Conservation (phyloP, 2,113 vertebrate species). For the Oncorhynchus mykiss region DNA sequence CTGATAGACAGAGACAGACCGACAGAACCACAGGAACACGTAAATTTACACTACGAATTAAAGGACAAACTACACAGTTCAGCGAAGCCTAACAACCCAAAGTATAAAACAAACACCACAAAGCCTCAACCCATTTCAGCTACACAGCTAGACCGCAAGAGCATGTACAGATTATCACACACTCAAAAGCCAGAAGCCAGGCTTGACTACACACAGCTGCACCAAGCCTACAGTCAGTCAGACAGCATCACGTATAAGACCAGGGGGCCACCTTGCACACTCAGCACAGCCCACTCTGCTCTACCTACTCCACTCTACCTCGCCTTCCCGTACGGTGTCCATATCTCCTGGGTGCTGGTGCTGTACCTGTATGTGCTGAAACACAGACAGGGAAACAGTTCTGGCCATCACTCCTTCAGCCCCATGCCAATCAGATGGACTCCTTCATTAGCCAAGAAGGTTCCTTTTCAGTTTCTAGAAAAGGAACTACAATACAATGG, state of each 20-base stretch:
- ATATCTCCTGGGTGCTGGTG: conserved; percentile 55
- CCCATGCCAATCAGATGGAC: not conserved
- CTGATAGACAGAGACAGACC: conserved; percentile 11
- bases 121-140: not conserved
- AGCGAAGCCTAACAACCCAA: conserved; percentile 42
- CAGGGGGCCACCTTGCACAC: conserved; percentile 8
- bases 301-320: conserved; percentile 15
- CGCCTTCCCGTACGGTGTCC: conserved; percentile 57
- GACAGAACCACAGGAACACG: conserved; percentile 8
- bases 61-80: conserved; percentile 44
- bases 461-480: not conserved
- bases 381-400: conserved; percentile 29
- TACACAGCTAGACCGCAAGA: not conserved
- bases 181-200: not conserved
- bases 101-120: conserved; percentile 8
- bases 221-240: not conserved
- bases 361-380: conserved; percentile 58
- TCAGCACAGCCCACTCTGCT: conserved; percentile 11
- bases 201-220: conserved; percentile 8
- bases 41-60: conserved; percentile 28
- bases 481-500: too few species aligned
- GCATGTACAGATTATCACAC: conserved; percentile 8
- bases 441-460: not conserved
- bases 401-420: not conserved
- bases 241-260: not conserved